Evolutionary conservation across 2,888 invertebrate species (phyloP).

Genomic region (Drosophila vallismaia): DNA sequence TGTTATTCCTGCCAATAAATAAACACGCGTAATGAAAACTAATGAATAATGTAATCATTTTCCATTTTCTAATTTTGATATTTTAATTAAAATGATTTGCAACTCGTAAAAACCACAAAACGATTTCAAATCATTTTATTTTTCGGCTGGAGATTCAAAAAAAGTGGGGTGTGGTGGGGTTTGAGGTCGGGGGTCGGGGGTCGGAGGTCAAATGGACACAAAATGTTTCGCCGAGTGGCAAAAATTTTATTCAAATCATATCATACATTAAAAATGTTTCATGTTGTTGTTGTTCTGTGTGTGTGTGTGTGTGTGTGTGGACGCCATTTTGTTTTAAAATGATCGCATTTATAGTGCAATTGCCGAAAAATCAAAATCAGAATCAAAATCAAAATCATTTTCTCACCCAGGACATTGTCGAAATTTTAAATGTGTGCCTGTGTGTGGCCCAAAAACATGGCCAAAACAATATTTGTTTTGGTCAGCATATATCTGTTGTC

Average conservation of each 20-base stretch:
- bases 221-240: constrained; percentile 31
- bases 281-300: constrained; percentile 23
- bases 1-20: constrained; percentile 64
- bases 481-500: constrained; percentile 29
- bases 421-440: constrained; percentile 23
- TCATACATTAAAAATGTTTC: constrained; percentile 52
- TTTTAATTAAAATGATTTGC: constrained; percentile 82
- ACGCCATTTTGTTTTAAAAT: constrained; percentile 68
- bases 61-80: constrained; percentile 79
- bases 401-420: constrained; percentile 47
- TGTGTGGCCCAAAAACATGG: constrained; percentile 66
- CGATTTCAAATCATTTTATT: constrained; percentile 75
- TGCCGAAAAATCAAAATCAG: constrained; percentile 66
- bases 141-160: not conserved
- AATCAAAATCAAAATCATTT: constrained; percentile 72
- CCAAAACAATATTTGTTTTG: constrained; percentile 70
- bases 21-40: constrained; percentile 79
- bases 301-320: constrained; percentile 14
- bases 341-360: constrained; percentile 72
- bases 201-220: not conserved
- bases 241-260: constrained; percentile 71
- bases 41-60: constrained; percentile 81
- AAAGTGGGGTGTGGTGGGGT: no score
- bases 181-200: not conserved
- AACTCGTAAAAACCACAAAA: constrained; percentile 80